Conservation (phyloP, 1,140 invertebrate genomes). For the Pygmarrhopalites habei region DNA sequence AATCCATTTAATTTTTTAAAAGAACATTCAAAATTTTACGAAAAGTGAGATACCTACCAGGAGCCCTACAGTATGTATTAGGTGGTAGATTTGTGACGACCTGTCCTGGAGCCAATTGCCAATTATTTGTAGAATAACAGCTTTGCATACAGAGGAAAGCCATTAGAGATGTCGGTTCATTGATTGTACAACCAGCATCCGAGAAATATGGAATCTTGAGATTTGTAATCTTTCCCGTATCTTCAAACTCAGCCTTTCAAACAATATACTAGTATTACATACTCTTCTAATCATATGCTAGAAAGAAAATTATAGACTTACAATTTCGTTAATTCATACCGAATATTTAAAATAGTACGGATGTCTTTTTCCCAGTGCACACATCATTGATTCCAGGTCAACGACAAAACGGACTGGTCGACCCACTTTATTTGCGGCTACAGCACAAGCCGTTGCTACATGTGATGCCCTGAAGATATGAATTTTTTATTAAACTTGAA, state of each 20-base stretch:
- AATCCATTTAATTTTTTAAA: slow-evolving; percentile 45
- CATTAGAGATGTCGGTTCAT: slow-evolving; percentile 61
- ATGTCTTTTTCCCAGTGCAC: slow-evolving; percentile 54
- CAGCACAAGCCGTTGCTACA: slow-evolving; percentile 53
- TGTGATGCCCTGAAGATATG: slow-evolving; percentile 52
- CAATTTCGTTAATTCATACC: too few relatives aligned
- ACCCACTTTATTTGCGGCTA: slow-evolving; percentile 54
- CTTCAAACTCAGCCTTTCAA: too few relatives aligned
- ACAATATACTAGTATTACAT: too few relatives aligned
- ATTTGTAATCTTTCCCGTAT: slow-evolving; percentile 56
- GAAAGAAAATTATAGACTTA: too few relatives aligned
- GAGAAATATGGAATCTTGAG: slow-evolving; percentile 55
- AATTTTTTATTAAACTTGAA: too few relatives aligned
- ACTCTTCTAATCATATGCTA: too few relatives aligned
- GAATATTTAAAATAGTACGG: slow-evolving; percentile 56
- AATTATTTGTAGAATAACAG: neutral
- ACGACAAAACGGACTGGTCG: slow-evolving; percentile 56
- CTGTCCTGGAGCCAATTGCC: slow-evolving; percentile 6
- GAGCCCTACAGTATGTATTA: slow-evolving; percentile 25
- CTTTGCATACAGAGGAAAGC: slow-evolving; percentile 51
- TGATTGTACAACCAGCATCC: slow-evolving; percentile 55
- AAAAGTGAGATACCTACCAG: slow-evolving; percentile 23
- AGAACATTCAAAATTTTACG: too few relatives aligned
- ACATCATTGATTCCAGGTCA: slow-evolving; percentile 60
- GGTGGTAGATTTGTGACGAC: slow-evolving; percentile 10